Base-by-base conservation (phyloP, 23 tunicate species). In the Ciona savignyi region DNA sequence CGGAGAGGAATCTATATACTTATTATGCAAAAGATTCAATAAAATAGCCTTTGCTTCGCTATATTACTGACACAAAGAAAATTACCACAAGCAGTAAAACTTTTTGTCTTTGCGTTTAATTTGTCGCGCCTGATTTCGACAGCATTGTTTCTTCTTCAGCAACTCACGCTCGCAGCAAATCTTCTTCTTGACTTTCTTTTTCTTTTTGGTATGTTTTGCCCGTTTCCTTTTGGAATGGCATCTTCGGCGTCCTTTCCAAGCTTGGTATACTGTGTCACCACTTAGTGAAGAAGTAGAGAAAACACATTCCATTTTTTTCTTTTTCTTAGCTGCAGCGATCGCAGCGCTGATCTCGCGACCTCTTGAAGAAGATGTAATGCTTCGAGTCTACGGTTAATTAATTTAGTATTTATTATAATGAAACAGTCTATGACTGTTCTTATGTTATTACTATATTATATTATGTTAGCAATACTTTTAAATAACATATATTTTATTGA, bases 1-100 rank as follows among this genome's bases (percentile, higher is more conserved):
- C n/a, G n/a, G n/a, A n/a, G n/a, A n/a, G n/a, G n/a, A n/a, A n/a
- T n/a, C n/a, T n/a, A n/a, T n/a, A n/a, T n/a, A n/a, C n/a, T n/a
- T n/a, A n/a, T n/a, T n/a, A n/a, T n/a, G n/a, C n/a, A n/a, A n/a
- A n/a, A n/a, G n/a, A n/a, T n/a, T n/a, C n/a, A n/a, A n/a, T n/a
- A n/a, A n/a, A n/a, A n/a, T n/a, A n/a, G n/a, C n/a, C n/a, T n/a
- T n/a, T n/a, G n/a, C n/a, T n/a, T n/a, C n/a, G n/a, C n/a, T n/a
- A n/a, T n/a, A n/a, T n/a, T n/a, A n/a, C n/a, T n/a, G n/a, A n/a
- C n/a, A n/a, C n/a, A n/a, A n/a, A n/a, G n/a, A n/a, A n/a, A n/a
- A n/a, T 15, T 42, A 72, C 76, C 76, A 72, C 29, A 72, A 29
- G 29, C 76, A 72, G 29, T 72, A 72, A 72, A 72, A 72, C 76